These are phyloP conservation scores for Sander vitreus DNA, from an alignment of 2,113 vertebrate genomes.

Conservation along the genomic window DNA sequence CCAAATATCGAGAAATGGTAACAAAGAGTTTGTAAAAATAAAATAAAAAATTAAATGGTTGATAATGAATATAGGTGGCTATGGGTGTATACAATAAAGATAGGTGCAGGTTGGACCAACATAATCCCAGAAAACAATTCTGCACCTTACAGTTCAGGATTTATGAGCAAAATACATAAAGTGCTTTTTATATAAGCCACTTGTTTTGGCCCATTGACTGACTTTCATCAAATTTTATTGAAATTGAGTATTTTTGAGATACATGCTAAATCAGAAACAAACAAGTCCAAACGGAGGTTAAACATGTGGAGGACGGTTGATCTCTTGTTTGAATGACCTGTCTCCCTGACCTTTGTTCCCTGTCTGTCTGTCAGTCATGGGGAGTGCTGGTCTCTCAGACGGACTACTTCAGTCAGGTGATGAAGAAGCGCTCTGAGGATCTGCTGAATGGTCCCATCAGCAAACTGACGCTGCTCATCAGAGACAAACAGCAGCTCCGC, in stretches of 20 bases:
- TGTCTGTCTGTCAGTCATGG: conserved; percentile 87
- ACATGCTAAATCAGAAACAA: not conserved
- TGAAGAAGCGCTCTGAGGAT: conserved; percentile 90
- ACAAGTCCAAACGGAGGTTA: not conserved
- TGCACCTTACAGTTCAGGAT: not conserved
- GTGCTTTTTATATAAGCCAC: not conserved
- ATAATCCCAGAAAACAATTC: not conserved
- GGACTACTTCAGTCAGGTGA: conserved; percentile 89
- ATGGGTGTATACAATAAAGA: not conserved
- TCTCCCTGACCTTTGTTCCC: not conserved
- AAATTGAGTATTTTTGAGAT: not conserved
- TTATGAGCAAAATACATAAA: not conserved
- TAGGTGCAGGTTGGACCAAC: too few species aligned
- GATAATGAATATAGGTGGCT: not conserved
- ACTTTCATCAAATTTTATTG: not conserved
- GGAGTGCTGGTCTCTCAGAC: conserved; percentile 89
- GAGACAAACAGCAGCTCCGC: conserved; percentile 94
- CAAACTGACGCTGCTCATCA: conserved; percentile 92
- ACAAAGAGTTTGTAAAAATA: not conserved
- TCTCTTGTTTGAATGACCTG: not conserved
- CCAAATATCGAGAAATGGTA: not conserved
- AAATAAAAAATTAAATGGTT: not conserved
- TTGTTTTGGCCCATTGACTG: not conserved
- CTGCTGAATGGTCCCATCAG: conserved; percentile 90
- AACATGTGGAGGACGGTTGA: not conserved